Evolutionary conservation across 2,113 vertebrate species (phyloP), one percentile per base, ranked within the genome.

Genomic region (Cyprinodon tularosa): DNA sequence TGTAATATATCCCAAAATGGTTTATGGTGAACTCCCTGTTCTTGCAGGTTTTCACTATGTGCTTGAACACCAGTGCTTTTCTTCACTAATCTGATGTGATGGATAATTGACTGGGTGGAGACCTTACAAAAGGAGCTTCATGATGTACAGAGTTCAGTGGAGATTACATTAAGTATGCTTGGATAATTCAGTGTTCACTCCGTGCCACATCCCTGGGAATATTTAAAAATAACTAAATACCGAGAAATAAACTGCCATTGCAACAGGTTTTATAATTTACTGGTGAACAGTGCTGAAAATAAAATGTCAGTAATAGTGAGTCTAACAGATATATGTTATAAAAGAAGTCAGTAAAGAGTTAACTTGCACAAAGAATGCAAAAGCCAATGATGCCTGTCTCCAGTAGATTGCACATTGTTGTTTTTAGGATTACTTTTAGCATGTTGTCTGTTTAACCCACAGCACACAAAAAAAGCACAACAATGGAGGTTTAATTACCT

Each of bases 351-450:
- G 10, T 8, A 57, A 71, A 77, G 50, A 14, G 3, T 59, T 44
- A 64, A n/a, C 6, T 39, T 62, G 53, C 6, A 12, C 22, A 38
- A 74, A 77, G 72, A 78, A 74, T 71, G 69, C 70, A 79, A 37
- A 4, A 36, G 48, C 53, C 57, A 77, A 66, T 37, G 72, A 62
- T 68, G 60, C 40, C 61, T 76, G 42, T 37, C 20, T 62, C 12
- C 57, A 50, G 3, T 14, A 36, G 60, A 50, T 67, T 83, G 20
- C 66, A 60, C 63, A 57, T 81, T 73, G 62, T 80, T 85, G 59
- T 76, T 76, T 81, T 73, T 72, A 80, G 67, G 39, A 68, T 61
- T 81, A 81, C 22, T 39, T 74, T 79, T 67, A 77, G 73, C 68
- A 45, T 37, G 53, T 64, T 69, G 37, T 75, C 62, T 74, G 57